A percentile compares a stretch with the other conserved stretches of the same genome.
These are phyloP conservation scores for Stramonita haemastoma DNA, from an alignment of 2,888 invertebrate genomes.

Conservation along the genomic window DNA sequence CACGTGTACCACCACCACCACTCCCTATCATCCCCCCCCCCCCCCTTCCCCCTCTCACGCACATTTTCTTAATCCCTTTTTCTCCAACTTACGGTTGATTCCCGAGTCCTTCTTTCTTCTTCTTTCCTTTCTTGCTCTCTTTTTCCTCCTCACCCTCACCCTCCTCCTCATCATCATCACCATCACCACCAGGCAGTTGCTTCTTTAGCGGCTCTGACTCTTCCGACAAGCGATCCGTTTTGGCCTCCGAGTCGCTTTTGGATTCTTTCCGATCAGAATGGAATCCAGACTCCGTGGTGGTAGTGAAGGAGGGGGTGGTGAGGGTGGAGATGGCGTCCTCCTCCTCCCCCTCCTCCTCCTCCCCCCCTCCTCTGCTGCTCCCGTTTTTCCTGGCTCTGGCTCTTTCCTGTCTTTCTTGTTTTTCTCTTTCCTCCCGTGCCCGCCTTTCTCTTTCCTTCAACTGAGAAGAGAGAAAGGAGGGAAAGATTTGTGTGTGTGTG, in stretches of 20 bases:
- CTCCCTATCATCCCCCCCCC: no score
- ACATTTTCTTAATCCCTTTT: not conserved
- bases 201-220: not conserved
- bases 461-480: not conserved
- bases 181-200: not conserved
- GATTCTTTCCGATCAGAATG: not conserved
- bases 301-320: not conserved
- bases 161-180: not conserved
- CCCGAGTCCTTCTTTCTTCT: constrained; percentile 22
- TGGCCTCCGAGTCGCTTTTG: not conserved
- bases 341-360: not conserved
- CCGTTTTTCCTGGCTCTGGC: constrained; percentile 4
- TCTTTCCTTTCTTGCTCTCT: not conserved
- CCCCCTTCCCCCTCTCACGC: not conserved
- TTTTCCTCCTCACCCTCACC: not conserved
- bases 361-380: not conserved
- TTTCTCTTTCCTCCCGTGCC: constrained; percentile 4
- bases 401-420: constrained; percentile 30
- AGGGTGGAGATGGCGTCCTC: not conserved
- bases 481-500: not conserved
- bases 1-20: not conserved
- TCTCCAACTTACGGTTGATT: constrained; percentile 29
- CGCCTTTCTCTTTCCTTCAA: constrained; percentile 10
- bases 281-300: constrained; percentile 18
- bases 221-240: not conserved